Conservation (phyloP, 2,888 invertebrate species). For the Ametastegia equiseti region DNA sequence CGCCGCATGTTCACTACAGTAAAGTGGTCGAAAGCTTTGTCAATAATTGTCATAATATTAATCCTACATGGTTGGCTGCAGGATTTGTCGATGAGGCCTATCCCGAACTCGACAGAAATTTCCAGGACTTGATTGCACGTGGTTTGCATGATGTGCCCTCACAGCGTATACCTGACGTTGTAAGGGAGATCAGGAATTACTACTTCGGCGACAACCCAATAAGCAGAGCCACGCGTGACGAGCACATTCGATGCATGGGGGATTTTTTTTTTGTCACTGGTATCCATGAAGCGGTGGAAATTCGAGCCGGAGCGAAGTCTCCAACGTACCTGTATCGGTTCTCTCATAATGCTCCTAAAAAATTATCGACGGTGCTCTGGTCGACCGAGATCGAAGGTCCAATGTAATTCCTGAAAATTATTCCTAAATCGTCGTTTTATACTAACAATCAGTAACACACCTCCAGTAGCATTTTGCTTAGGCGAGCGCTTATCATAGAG, state of each 20-base stretch:
- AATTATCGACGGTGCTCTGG: neutral
- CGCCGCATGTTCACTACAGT: neutral
- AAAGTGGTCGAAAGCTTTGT: neutral
- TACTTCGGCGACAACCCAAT: conserved; percentile 77
- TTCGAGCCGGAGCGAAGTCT: conserved; percentile 74
- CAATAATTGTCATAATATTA: neutral
- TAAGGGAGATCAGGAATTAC: conserved; percentile 72
- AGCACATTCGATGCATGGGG: conserved; percentile 77
- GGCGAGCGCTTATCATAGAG: too few relatives aligned
- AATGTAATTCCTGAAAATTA: neutral
- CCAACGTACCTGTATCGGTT: conserved; percentile 80
- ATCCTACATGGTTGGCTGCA: conserved; percentile 1
- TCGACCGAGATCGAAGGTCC: neutral
- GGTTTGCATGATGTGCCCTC: conserved; percentile 65
- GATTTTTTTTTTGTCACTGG: conserved; percentile 78
- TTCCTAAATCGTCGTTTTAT: neutral
- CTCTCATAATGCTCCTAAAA: conserved; percentile 69
- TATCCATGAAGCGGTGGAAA: conserved; percentile 71
- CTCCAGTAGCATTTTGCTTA: too few relatives aligned
- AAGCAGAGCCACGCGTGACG: conserved; percentile 68
- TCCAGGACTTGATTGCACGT: conserved; percentile 73
- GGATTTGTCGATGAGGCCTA: conserved; percentile 19
- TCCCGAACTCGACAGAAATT: conserved; percentile 62
- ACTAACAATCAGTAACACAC: too few relatives aligned
- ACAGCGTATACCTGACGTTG: conserved; percentile 56